Conservation (phyloP, 2,888 invertebrate genomes). For the Philereme vetulata region DNA sequence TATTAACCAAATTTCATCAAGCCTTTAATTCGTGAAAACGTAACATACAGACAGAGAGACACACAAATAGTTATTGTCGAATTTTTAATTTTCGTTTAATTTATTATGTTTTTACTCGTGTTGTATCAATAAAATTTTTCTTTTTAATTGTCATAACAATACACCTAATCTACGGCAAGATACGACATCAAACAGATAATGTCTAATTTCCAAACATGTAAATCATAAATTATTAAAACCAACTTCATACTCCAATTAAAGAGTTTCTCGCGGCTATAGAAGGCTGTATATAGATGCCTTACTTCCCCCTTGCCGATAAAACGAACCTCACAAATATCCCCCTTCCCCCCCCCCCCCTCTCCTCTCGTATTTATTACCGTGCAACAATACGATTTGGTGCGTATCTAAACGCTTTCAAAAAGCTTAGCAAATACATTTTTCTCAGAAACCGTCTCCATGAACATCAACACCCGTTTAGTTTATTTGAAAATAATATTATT, state of each 20-base stretch:
- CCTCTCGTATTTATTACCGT: slow-evolving; percentile 30
- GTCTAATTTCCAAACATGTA: background rate
- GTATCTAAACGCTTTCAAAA: slow-evolving; percentile 33
- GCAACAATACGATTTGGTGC: slow-evolving; percentile 40
- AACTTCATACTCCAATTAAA: slow-evolving; percentile 28
- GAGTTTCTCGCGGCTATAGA: slow-evolving; percentile 12
- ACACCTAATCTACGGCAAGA: no score
- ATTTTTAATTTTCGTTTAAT: no score
- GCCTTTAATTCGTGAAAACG: no score
- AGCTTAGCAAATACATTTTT: slow-evolving; percentile 36
- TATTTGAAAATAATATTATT: slow-evolving; percentile 36
- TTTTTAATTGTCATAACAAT: no score
- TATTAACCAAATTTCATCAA: no score
- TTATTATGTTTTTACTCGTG: no score
- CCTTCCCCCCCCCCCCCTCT: slow-evolving; percentile 3
- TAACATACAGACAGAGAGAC: no score
- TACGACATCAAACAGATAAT: no score
- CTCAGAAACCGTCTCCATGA: slow-evolving; percentile 25
- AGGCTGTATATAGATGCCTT: slow-evolving; percentile 7
- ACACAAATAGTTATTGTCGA: no score
- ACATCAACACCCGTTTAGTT: slow-evolving; percentile 29
- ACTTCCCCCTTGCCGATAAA: slow-evolving; percentile 30
- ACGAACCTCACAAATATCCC: slow-evolving; percentile 30
- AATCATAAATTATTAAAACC: slow-evolving; percentile 33
- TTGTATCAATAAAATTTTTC: no score